Conservation (phyloP, 1,140 invertebrate species). For the Drosophila lini region DNA sequence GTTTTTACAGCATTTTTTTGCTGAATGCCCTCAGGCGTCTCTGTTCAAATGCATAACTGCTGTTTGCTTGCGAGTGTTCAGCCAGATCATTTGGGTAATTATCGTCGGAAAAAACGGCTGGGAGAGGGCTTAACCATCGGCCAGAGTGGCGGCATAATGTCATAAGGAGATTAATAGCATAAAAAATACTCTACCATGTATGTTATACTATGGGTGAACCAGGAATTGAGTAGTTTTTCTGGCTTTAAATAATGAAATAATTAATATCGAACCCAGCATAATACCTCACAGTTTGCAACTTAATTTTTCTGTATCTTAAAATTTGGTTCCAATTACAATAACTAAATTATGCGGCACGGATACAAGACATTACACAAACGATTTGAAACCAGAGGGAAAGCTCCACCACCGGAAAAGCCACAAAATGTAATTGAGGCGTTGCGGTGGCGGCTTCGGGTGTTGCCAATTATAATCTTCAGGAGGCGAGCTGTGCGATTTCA, state of each 20-base stretch:
- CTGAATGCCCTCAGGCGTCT: not conserved
- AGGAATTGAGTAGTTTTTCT: not conserved
- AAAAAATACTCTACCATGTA: not conserved
- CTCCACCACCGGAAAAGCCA: not conserved
- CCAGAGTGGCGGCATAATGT: conserved; percentile 16
- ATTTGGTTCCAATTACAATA: conserved; percentile 30
- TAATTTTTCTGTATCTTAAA: not conserved
- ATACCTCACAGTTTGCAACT: not conserved
- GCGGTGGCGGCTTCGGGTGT: conserved; percentile 23
- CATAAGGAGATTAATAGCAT: conserved; percentile 24
- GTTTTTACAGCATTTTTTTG: conserved; percentile 19
- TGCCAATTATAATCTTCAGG: conserved; percentile 50
- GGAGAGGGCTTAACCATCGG: conserved; percentile 10
- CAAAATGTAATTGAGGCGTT: conserved; percentile 55
- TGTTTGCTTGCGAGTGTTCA: conserved; percentile 13
- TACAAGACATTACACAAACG: not conserved
- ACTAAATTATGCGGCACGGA: conserved; percentile 35
- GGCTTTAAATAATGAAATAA: not conserved
- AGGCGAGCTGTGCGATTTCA: conserved; percentile 14
- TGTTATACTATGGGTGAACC: not conserved
- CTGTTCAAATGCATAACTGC: conserved; percentile 17
- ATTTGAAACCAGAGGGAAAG: conserved; percentile 3
- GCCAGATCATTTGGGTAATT: conserved; percentile 36
- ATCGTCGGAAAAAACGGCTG: conserved; percentile 14
- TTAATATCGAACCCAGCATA: not conserved